These are phyloP conservation scores for Orthosia gothica DNA, from an alignment of 2,888 invertebrate species.

Conservation along the genomic window DNA sequence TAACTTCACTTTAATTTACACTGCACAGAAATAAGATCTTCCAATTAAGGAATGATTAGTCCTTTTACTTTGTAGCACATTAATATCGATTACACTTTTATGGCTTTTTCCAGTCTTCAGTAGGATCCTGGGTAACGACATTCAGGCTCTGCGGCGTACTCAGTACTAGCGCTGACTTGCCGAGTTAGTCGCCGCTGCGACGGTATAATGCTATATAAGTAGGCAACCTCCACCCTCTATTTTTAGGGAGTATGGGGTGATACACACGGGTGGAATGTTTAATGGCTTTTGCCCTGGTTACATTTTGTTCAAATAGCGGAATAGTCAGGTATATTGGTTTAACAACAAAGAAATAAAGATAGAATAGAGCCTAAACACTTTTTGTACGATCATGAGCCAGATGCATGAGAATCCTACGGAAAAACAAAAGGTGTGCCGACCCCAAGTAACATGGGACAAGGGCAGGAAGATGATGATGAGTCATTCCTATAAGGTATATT, in stretches of 20 bases:
- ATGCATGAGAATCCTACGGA: too few species aligned
- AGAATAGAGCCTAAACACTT: neutral
- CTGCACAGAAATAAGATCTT: constrained; percentile 77
- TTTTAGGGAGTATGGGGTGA: constrained; percentile 71
- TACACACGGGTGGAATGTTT: constrained; percentile 74
- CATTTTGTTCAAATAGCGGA: neutral
- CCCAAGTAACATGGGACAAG: too few species aligned
- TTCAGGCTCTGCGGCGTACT: constrained; percentile 82
- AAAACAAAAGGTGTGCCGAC: too few species aligned
- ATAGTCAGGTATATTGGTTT: neutral
- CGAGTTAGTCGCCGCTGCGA: constrained; percentile 74
- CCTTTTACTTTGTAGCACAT: constrained; percentile 80
- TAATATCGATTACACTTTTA: constrained; percentile 72
- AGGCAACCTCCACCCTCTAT: constrained; percentile 74
- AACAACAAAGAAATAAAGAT: neutral
- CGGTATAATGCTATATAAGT: constrained; percentile 71
- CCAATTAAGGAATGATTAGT: constrained; percentile 78
- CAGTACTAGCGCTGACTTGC: constrained; percentile 76
- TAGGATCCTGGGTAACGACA: constrained; percentile 81
- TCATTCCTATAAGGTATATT: too few species aligned
- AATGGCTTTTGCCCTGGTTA: constrained; percentile 12
- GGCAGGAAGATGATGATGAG: too few species aligned
- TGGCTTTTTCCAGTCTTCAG: constrained; percentile 73
- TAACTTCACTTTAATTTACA: constrained; percentile 87
- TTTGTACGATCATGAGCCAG: neutral